Evolutionary conservation across 1,140 invertebrate species (phyloP).

Genomic region (Colletes gigas): DNA sequence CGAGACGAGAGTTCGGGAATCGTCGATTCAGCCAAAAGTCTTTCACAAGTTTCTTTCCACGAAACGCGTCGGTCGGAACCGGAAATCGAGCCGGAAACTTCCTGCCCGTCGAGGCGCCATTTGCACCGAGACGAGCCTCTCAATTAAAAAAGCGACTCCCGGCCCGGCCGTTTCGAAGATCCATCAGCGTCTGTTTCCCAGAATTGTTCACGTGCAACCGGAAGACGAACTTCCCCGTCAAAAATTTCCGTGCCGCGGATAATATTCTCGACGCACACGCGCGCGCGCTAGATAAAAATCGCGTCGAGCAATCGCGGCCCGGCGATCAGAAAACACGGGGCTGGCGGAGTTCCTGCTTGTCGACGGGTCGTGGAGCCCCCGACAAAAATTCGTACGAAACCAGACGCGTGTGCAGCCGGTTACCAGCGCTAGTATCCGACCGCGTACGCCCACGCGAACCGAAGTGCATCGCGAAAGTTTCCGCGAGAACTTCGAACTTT

Average conservation of each 20-base stretch:
- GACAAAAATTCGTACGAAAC: background rate
- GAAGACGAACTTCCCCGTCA: conserved; percentile 12
- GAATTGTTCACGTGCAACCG: conserved; percentile 23
- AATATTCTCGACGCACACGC: conserved; percentile 5
- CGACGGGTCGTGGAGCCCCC: no score
- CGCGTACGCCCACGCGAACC: background rate
- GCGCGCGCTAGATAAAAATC: conserved; percentile 26
- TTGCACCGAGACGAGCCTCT: no score
- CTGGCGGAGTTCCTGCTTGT: background rate
- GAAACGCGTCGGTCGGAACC: no score
- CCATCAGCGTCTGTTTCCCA: conserved; percentile 9
- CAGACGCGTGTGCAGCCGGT: no score
- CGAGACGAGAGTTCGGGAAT: no score
- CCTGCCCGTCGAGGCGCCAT: no score
- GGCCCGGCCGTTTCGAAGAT: background rate
- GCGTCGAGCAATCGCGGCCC: background rate
- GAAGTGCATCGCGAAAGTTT: background rate
- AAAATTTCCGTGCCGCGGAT: background rate
- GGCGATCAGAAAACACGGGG: background rate
- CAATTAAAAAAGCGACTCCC: no score
- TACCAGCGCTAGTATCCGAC: no score
- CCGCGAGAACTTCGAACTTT: conserved; percentile 42
- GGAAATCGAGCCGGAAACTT: no score
- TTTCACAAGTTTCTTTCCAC: no score
- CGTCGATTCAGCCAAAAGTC: no score